Base-by-base conservation (phyloP, 2,113 vertebrate genomes). In the Entelurus aequoreus region DNA sequence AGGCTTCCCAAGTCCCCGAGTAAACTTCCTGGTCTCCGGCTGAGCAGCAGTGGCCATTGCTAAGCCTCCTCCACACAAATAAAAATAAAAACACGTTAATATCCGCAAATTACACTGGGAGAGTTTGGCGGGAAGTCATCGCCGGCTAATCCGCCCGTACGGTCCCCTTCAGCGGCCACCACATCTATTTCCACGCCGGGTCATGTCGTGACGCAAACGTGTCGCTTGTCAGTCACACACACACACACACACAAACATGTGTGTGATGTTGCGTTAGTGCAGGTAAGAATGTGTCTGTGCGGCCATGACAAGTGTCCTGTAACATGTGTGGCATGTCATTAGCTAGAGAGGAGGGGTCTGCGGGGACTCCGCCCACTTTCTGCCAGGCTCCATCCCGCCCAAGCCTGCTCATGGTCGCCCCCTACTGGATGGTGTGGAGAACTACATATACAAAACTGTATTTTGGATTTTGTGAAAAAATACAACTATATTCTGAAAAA, bases 1-100 rank as follows among this genome's bases (percentile, higher is more conserved):
- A 4, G 95, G 95, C 83, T 97, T 97, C 66, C 95, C 93, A 74
- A 98, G 84, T 71, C 92, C 92, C 68, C 94, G 88, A 51, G 95
- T 98, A 85, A 98, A 98, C 83, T 89, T 96, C 85, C 96, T 93
- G 75, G 94, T 97, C 91, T 98, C 96, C 70, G 92, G 82, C 0
- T 89, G 87, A 40, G 58, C 60, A n/a, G 83, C 63, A 48, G 82
- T 75, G 19, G 86, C 63, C 91, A 91, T 91, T 12, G 35, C 66
- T 48, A 28, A 28, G 52, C 63, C 50, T 74, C 50, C 16, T 15
- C 15, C 48, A 8, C 16, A 6, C 6, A 8, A 59, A 19, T 19
- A 19, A 38, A 40, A 8, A 36, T 35, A 42, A 57, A 42, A 46
- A 21, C 58, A 47, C 56, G 74, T 70, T 9, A 72, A 77, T 66